Percentiles rank a stretch among this genome's conserved stretches.
These are phyloP conservation scores for Limnephilus marmoratus DNA, from an alignment of 2,888 invertebrate species.

Conservation along the genomic window DNA sequence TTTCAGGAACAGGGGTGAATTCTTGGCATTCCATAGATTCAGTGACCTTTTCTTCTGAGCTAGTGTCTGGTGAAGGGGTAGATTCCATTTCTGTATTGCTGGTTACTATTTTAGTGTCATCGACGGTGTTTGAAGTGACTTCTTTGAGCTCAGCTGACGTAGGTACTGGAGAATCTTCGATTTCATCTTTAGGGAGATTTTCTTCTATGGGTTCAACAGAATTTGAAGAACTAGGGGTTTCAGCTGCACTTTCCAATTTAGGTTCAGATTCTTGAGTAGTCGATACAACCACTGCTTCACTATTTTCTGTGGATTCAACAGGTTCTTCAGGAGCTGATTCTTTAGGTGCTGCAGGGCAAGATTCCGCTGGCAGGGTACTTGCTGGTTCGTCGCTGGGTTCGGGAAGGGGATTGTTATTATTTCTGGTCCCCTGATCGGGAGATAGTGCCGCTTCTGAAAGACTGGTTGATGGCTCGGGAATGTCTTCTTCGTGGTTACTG, in stretches of 20 bases:
- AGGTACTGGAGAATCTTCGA: background rate
- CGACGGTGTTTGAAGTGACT: background rate
- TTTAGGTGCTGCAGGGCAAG: slow-evolving; percentile 19
- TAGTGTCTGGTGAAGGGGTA: slow-evolving; percentile 26
- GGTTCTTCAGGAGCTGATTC: slow-evolving; percentile 46
- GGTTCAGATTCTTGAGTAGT: slow-evolving; percentile 52
- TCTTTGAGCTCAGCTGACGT: background rate
- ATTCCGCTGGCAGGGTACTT: slow-evolving; percentile 62
- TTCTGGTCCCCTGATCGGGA: slow-evolving; percentile 43
- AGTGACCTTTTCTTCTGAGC: slow-evolving; percentile 51
- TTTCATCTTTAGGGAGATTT: slow-evolving; percentile 32
- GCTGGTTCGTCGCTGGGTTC: slow-evolving; percentile 18
- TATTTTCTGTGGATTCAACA: slow-evolving; percentile 62
- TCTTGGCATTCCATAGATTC: slow-evolving; percentile 48
- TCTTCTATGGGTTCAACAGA: background rate
- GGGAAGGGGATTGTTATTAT: slow-evolving; percentile 16
- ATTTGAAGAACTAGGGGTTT: background rate
- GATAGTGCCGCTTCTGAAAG: slow-evolving; percentile 43
- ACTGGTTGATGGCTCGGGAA: slow-evolving; percentile 51
- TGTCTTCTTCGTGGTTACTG: slow-evolving; percentile 41
- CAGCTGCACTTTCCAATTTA: slow-evolving; percentile 10
- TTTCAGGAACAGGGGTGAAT: background rate
- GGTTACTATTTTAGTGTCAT: slow-evolving; percentile 18
- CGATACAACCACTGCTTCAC: slow-evolving; percentile 23
- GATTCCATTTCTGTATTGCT: slow-evolving; percentile 13